Evolutionary conservation across 2,888 invertebrate species (phyloP), one percentile per base, ranked within the genome.

Genomic region (Nomada ruficornis): DNA sequence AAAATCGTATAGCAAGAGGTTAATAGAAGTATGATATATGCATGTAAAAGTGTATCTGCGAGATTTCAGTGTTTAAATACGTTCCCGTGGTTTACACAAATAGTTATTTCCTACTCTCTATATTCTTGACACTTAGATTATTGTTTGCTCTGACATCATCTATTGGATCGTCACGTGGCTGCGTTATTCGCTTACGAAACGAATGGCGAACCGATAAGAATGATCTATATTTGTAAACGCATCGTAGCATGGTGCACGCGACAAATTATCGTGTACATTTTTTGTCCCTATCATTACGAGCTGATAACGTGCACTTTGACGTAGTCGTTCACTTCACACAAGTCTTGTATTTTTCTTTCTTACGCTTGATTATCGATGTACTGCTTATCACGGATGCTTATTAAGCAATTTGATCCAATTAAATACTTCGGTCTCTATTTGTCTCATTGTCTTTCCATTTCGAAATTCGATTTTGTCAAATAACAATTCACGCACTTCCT

Each of bases 71-170:
- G 36, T 36, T 36, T 36, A 29, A 29, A 36, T 36, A 36, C 36
- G 36, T 36, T 36, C 36, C 5, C 36, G 36, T 36, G 36, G 36
- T 26, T 54, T 26, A 10, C 10, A 26, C 47, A 68, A 78, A 77
- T 52, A 69, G 64, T 70, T 44, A 23, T 54, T 60, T 64, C 18
- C 57, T 52, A 36, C 36, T 23, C 9, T 60, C 3, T 44, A 69
- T 62, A 50, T 29, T 69, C 50, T 50, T 11, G 2, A 13, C 23
- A n/a, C 62, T 79, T 63, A 77, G 52, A 76, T 77, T 64, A 11
- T 64, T 78, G 44, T 59, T 78, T 59, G 64, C 67, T 18, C 13
- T 55, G 55, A 62, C 69, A 44, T 69, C 55, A 13, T 54, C 13
- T n/a, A 59, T 47, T 36, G n/a, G 44, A 54, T 20, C 55, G 42